Evolutionary conservation across 2,113 vertebrate species (phyloP), one percentile per base, ranked within the genome.

Genomic region (Dascyllus trimaculatus): DNA sequence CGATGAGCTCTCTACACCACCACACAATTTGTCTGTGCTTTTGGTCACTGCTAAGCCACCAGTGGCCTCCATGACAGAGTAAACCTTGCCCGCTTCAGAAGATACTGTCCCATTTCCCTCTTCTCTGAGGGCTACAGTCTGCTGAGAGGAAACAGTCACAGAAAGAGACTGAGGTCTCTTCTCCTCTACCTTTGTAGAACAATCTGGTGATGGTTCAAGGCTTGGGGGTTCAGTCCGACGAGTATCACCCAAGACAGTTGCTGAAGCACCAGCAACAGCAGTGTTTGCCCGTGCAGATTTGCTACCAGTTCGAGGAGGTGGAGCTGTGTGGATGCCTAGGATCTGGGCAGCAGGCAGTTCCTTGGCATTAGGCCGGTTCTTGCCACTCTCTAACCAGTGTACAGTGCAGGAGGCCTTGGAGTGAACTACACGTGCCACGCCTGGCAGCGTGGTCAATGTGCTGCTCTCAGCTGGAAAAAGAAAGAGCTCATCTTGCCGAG

Each of bases 371-470:
- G 97, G 96, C 63, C 96, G 96, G 89, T 92, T 96, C 75, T 96
- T 96, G 72, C 97, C 96, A 0, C 95, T 97, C 90, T 99, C 98
- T 67, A 97, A 96, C 98, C 98, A 99, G 84, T 99, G 97, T 58
- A 99, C 98, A 0, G 98, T 99, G 85, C 98, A 99, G 80, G 96
- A 98, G 78, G 98, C 98, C 85, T 99, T 99, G 69, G 98, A 99
- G 94, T 99, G 98, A 3, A 99, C 98, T 14, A 99, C 97, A 0
- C 97, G 96, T 22, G 98, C 97, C 78, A 99, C 98, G 0, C 96
- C 97, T 0, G 98, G 97, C 60, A 99, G 92, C 0, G 95, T 93
- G 0, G 95, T 97, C 81, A 99, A 82, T 0, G 96, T 96, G 84
- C 96, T 97, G 46, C 93, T 97, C 92, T 99, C 97, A 9, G 96